phyloP scores from a whole-genome alignment of 2,888 invertebrate genomes.

The Choreutis nemorana region DNA sequence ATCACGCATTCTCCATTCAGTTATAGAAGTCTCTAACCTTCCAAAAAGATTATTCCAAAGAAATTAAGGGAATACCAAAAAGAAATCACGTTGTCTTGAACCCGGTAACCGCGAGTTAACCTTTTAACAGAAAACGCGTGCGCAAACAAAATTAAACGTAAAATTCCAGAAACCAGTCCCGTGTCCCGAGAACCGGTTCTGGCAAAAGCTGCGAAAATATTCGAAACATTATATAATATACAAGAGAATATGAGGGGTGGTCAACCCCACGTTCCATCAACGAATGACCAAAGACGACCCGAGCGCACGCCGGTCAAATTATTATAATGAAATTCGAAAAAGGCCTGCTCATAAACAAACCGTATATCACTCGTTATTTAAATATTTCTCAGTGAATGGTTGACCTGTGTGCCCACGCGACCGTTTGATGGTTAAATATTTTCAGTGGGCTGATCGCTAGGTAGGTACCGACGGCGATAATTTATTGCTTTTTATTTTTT shows the following conservation, averaged over 20 bases:
- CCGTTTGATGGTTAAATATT: constrained; percentile 60
- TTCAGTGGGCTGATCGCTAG: constrained; percentile 58
- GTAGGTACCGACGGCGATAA: constrained; percentile 41
- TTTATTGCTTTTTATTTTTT: no score
- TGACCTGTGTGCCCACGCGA: constrained; percentile 62
- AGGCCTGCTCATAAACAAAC: constrained; percentile 65
- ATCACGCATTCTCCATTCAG: no score
- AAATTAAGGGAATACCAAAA: no score
- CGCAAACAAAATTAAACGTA: constrained; percentile 51
- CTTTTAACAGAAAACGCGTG: constrained; percentile 49
- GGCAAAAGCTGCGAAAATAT: constrained; percentile 58
- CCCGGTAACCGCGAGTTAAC: constrained; percentile 38
- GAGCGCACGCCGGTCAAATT: constrained; percentile 47
- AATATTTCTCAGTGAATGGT: constrained; percentile 58
- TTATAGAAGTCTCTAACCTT: no score
- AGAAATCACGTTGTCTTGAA: no score
- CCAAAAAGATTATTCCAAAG: no score
- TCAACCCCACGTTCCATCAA: constrained; percentile 21
- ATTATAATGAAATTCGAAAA: constrained; percentile 55
- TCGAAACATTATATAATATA: constrained; percentile 47
- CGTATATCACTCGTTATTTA: constrained; percentile 65
- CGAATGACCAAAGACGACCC: constrained; percentile 51
- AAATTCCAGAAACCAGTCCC: constrained; percentile 49
- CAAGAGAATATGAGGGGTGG: constrained; percentile 43
- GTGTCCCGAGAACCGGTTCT: constrained; percentile 32